Base-by-base conservation (phyloP, 92 coral and sea anemone species). In the Galaxea fascicularis region DNA sequence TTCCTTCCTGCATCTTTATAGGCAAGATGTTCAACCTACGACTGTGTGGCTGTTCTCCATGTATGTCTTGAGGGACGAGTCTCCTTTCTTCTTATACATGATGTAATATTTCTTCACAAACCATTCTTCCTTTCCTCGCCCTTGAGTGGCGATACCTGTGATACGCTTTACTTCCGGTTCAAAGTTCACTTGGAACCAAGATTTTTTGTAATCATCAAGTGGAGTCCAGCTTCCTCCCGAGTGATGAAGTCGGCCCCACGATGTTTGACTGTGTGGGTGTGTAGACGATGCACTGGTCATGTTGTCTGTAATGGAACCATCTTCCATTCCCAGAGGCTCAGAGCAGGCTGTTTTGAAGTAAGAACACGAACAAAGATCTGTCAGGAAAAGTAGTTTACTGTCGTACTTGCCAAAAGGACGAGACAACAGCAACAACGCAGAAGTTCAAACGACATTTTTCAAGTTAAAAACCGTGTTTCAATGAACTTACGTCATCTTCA, bases 61-160 rank as follows among this genome's bases (percentile, higher is more conserved):
- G 44, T 88, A 88, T 11, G 24, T 30, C 29, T 62, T 26, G 71
- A 85, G 67, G 1, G 12, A 10, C 46, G 51, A 44, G 10, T 24
- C 65, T n/a, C 83, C 69, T 46, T 4, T 29, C 76, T 57, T 89
- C 52, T 67, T 81, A n/a, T 71, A 74, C 66, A 78, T 57, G 66
- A 62, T 59, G 54, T 65, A 62, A 49, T 91, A 91, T 71, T 21
- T 25, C 15, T 49, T 81, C 4, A 85, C 90, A 90, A 87, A 88
- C 89, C 90, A 93, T 46, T 78, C 77, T 9, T 65, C 51, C 1
- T 64, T 74, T 26, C 92, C 95, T 63, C 69, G 69, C 8, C 98
- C 98, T 68, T 93, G 98, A 9, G 95, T 93, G 29, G 93, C 98
- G 65, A 93, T 82, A 3, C 65, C 74, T 20, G 93, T 89, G 1